Percentiles rank a stretch among this genome's conserved stretches.
Evolutionary conservation across 2,888 invertebrate genomes (phyloP).

Genomic region (Acleris cristana): DNA sequence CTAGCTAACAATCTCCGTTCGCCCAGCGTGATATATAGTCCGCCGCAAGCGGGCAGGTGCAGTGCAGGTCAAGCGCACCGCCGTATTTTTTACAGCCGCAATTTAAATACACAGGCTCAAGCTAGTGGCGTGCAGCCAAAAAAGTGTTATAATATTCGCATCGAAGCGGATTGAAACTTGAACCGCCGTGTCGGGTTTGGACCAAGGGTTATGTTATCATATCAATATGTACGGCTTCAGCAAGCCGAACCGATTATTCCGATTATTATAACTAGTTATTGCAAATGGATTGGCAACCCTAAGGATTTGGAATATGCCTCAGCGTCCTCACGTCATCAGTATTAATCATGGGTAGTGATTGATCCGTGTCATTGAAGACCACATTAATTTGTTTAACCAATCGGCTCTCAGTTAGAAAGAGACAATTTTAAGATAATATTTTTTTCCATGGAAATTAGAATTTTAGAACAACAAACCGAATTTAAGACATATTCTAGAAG

Average conservation of each 20-base stretch:
- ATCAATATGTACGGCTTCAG: slow-evolving; percentile 20
- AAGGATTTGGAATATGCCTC: background rate
- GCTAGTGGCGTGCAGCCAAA: slow-evolving; percentile 36
- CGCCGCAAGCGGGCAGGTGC: slow-evolving; percentile 29
- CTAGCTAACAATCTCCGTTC: slow-evolving; percentile 4
- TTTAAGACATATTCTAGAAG: no score
- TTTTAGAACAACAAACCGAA: no score
- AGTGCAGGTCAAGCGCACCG: slow-evolving; percentile 31
- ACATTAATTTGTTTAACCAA: no score
- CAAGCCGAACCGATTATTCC: slow-evolving; percentile 8
- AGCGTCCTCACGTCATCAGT: background rate
- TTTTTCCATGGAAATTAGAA: no score
- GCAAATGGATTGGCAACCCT: background rate
- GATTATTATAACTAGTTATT: background rate
- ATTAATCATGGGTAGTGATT: no score
- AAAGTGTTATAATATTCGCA: slow-evolving; percentile 36
- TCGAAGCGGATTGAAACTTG: slow-evolving; percentile 27
- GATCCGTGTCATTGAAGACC: no score
- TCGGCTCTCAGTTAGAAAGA: no score
- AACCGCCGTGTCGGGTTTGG: slow-evolving; percentile 9
- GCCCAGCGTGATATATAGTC: slow-evolving; percentile 33
- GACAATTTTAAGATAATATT: no score
- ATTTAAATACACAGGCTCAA: slow-evolving; percentile 32
- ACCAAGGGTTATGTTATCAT: slow-evolving; percentile 10
- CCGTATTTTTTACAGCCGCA: slow-evolving; percentile 34